A percentile compares a stretch with the other conserved stretches of the same genome.
These are phyloP conservation scores for Mechanitis messenoides DNA, from an alignment of 2,888 invertebrate genomes.

Conservation along the genomic window DNA sequence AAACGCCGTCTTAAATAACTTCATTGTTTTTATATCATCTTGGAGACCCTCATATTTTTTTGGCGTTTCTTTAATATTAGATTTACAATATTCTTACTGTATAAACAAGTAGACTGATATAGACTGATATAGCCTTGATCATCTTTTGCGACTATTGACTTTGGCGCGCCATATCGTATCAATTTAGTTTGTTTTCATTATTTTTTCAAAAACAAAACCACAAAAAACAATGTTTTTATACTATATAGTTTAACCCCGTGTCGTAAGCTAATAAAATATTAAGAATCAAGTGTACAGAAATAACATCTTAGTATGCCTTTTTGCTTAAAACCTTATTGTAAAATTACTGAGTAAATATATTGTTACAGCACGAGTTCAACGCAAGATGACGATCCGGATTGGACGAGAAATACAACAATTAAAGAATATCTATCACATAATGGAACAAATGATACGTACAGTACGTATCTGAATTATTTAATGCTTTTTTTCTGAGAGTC, in stretches of 20 bases:
- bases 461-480: conserved; percentile 36
- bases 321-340: neutral
- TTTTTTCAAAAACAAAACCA: no score
- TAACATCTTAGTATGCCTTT: neutral
- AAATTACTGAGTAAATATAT: conserved; percentile 24
- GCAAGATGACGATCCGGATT: conserved; percentile 66
- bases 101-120: no score
- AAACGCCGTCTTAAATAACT: no score
- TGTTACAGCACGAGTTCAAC: conserved; percentile 59
- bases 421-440: conserved; percentile 53
- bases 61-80: no score
- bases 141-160: no score
- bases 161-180: no score
- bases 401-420: conserved; percentile 54
- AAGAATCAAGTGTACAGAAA: neutral
- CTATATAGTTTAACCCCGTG: neutral
- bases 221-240: no score
- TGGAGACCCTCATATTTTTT: no score
- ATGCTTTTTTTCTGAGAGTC: neutral
- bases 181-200: no score
- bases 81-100: no score
- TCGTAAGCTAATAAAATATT: neutral
- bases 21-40: no score
- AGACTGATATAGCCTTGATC: no score
- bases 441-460: conserved; percentile 52